Base-by-base conservation (phyloP, 1,140 invertebrate species). In the Drosophila kikkawai region DNA sequence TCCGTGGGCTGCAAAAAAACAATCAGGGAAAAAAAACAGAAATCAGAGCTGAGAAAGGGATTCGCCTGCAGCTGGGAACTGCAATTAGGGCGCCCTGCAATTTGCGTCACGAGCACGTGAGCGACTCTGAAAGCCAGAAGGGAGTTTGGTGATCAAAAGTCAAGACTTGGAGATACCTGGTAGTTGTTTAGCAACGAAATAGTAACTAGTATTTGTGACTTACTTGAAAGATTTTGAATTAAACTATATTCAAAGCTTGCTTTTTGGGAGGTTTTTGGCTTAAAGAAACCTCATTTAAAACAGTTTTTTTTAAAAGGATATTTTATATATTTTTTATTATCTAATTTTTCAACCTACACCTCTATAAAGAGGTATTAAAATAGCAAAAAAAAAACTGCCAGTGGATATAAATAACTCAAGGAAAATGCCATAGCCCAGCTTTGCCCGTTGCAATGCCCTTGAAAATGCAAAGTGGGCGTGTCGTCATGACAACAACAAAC, bases 381-480 rank as follows among this genome's bases (percentile, higher is more conserved):
- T 70, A 75, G 12, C 55, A 48, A 37, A 29, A 65, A 29, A 55
- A 48, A 64, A 67, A 67, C 36, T 50, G 22, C 64, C 26, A 56
- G 19, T 39, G 32, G 64, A 13, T 78, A 78, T 69, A 78, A 78
- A 79, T 79, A 79, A 67, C 53, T 7, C 53, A 41, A 39, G 56
- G 34, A 51, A 53, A 26, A 45, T 51, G 37, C 39, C 44, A 56
- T n/a, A 53, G 34, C 32, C 19, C 12, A 56, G 57, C 55, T 71
- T 60, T 70, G 44, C 53, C 50, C 44, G 8, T 37, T 61, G 67
- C 32, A 39, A 59, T 53, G 85, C 85, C 85, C 84, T 84, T 88
- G 77, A 78, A 79, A 75, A 66, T 59, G 63, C 75, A 83, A 68
- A 80, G 83, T 84, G 58, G 84, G 84, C 85, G 85, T 88, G 77